Evolutionary conservation across 2,797 vertebrate species (phyloP).

Genomic region (Fistularia commersonii): DNA sequence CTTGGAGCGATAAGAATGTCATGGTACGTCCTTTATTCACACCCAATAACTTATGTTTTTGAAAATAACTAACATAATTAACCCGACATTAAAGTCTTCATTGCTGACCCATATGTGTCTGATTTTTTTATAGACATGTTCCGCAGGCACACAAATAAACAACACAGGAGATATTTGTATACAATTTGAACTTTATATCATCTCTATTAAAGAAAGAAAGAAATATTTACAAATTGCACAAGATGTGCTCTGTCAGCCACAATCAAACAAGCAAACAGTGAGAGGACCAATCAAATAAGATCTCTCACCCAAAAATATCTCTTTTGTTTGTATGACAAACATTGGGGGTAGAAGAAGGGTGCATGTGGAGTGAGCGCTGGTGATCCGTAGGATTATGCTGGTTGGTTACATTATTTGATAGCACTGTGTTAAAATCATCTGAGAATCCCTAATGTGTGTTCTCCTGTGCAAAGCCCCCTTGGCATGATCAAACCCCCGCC

Average conservation of each 20-base stretch:
- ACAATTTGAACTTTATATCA: slow-evolving; percentile 74
- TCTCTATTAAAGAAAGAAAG: slow-evolving; percentile 69
- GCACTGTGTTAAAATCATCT: slow-evolving; percentile 26
- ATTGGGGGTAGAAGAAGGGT: slow-evolving; percentile 53
- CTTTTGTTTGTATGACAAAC: slow-evolving; percentile 75
- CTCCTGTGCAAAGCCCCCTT: slow-evolving; percentile 42
- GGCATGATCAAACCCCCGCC: slow-evolving; percentile 34
- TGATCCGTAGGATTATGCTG: slow-evolving; percentile 63
- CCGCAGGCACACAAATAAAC: slow-evolving; percentile 18
- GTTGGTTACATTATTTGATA: slow-evolving; percentile 53
- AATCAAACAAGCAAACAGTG: slow-evolving; percentile 66
- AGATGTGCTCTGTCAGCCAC: slow-evolving; percentile 62
- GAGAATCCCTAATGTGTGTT: slow-evolving; percentile 35
- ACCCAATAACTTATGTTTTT: too few relatives aligned
- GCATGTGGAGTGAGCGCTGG: slow-evolving; percentile 61
- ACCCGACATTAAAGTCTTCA: too few relatives aligned
- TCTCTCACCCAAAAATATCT: slow-evolving; percentile 57
- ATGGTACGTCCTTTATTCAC: too few relatives aligned
- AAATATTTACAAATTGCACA: slow-evolving; percentile 83
- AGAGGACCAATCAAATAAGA: slow-evolving; percentile 59
- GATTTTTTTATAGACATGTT: too few relatives aligned
- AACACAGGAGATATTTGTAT: slow-evolving; percentile 41
- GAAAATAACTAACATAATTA: too few relatives aligned
- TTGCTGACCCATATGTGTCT: too few relatives aligned
- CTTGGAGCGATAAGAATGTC: too few relatives aligned